These are phyloP conservation scores for Harlomillsia oculata DNA, from an alignment of 1,140 invertebrate genomes.

Conservation along the genomic window DNA sequence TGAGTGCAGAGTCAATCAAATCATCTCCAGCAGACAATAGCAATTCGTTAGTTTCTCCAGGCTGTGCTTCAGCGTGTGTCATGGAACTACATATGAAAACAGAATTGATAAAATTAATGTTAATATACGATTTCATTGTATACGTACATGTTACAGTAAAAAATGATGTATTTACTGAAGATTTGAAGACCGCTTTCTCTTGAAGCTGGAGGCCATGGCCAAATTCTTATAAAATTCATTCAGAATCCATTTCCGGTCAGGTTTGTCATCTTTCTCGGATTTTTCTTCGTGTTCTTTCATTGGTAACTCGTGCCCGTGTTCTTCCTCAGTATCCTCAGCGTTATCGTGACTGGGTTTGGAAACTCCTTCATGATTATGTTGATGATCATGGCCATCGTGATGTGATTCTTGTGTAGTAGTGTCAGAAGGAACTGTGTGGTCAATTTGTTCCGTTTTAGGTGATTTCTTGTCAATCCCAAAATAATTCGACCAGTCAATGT, in stretches of 20 bases:
- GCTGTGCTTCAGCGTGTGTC: not conserved
- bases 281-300: conserved; percentile 31
- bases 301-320: conserved; percentile 36
- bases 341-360: not conserved
- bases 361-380: not conserved
- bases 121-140: conserved; percentile 44
- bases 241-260: conserved; percentile 48
- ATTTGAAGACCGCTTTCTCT: conserved; percentile 27
- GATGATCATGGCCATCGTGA: not conserved
- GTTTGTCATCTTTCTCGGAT: conserved; percentile 31
- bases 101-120: too few species aligned
- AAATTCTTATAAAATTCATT: conserved; percentile 45
- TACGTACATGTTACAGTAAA: not conserved
- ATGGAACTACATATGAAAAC: too few species aligned
- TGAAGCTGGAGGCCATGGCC: conserved; percentile 31
- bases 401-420: not conserved
- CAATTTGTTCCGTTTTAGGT: not conserved
- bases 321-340: conserved; percentile 2
- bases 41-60: too few species aligned
- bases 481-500: conserved; percentile 72
- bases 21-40: too few species aligned
- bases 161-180: not conserved
- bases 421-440: not conserved
- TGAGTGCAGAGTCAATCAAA: too few species aligned
- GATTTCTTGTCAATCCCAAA: conserved; percentile 66